These are phyloP conservation scores for Tenrec ecaudatus DNA, from an alignment of 2,113 vertebrate species.

Conservation along the genomic window DNA sequence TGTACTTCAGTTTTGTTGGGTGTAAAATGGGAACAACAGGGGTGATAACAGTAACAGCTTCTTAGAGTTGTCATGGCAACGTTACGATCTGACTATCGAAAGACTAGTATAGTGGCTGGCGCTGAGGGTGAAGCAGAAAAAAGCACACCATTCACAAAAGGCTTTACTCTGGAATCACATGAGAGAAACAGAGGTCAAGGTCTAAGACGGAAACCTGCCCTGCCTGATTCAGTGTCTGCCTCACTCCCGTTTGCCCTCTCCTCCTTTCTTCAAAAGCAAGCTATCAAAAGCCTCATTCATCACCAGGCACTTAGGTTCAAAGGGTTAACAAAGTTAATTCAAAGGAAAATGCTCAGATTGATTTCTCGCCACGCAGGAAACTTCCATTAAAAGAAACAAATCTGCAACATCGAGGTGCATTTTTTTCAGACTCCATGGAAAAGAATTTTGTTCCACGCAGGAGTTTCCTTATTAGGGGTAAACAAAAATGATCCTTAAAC, in stretches of 20 bases:
- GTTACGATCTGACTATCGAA: neutral
- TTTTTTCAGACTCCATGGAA: neutral
- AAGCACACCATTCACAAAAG: neutral
- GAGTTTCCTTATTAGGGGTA: neutral
- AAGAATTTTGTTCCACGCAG: neutral
- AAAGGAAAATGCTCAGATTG: neutral
- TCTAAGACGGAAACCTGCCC: neutral
- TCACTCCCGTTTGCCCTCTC: neutral
- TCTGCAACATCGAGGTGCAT: neutral
- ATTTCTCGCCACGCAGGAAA: neutral
- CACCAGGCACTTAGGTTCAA: neutral
- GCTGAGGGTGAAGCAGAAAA: neutral
- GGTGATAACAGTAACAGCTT: neutral
- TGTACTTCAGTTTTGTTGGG: neutral
- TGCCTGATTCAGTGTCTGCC: neutral
- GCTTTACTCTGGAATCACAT: slow-evolving; percentile 22
- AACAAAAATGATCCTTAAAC: neutral
- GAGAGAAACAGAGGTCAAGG: neutral
- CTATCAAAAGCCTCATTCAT: neutral
- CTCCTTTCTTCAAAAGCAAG: neutral
- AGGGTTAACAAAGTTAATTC: neutral
- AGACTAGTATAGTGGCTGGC: neutral
- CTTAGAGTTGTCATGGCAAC: neutral
- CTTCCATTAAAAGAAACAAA: neutral
- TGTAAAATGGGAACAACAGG: neutral